Evolutionary conservation across 2,113 vertebrate genomes (phyloP), one percentile per base, ranked within the genome.

Genomic region (Rhinoderma darwinii): DNA sequence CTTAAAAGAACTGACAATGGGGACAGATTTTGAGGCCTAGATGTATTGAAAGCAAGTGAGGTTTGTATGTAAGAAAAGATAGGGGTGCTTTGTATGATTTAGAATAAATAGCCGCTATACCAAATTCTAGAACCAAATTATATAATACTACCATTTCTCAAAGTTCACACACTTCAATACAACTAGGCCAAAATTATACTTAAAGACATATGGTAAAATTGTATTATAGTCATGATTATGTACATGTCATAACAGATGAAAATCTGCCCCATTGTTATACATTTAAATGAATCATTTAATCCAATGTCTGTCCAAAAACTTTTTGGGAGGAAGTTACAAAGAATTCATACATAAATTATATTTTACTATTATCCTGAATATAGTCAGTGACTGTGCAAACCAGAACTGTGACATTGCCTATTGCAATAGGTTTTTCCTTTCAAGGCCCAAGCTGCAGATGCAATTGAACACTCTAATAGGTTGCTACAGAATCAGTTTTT

Each of bases 261-360:
- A 63, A 85, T 85, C 84, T 85, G 84, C 84, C 84, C 74, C 54
- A 66, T 32, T 44, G 50, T 66, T 66, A 77, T 59, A 50, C 84
- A 85, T 77, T 61, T 41, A 85, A 85, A 77, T 51, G 0, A 32
- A 50, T 51, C 17, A 50, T 50, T 77, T 30, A 9, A 51, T 63
- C 39, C 56, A 84, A 35, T 80, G 7, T 59, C 6, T 74, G 35
- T 35, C 47, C 12, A 25, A 51, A 51, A 12, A 54, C 27, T n/a
- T 44, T 5, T 61, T 44, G n/a, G 50, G 25, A 35, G 73, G 4
- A 32, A 84, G 15, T 47, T 10, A 32, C 27, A 25, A 83, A 72
- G 20, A 70, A 30, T 41, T 72, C 18, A 72, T 72, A 22, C 32
- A 37, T 25, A 39, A 12, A 72, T 39, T 2, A 18, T 25, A 39